A percentile compares a stretch with the other conserved stretches of the same genome.
Evolutionary conservation across 2,888 invertebrate genomes (phyloP).

Genomic region (Limnephilus marmoratus): DNA sequence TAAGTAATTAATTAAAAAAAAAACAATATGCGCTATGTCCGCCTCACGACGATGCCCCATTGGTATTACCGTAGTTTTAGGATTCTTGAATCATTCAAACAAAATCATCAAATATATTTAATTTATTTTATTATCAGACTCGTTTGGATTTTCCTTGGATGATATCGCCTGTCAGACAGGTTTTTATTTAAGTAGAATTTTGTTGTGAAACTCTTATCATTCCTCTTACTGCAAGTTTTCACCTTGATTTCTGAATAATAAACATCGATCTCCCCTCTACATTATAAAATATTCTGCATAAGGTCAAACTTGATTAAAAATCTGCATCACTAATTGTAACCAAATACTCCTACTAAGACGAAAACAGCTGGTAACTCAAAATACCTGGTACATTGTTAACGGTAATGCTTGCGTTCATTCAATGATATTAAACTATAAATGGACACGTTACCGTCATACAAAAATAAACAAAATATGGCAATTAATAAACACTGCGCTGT

Average conservation of each 20-base stretch:
- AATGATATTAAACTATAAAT: not conserved
- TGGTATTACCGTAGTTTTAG: not conserved
- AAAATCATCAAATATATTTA: not conserved
- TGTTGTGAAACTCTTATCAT: not conserved
- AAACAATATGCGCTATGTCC: too few relatives aligned
- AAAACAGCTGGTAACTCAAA: not conserved
- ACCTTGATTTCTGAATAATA: not conserved
- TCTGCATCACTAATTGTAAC: not conserved
- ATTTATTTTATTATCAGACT: not conserved
- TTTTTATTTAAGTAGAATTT: not conserved
- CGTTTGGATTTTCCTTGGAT: not conserved
- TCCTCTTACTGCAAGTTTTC: not conserved
- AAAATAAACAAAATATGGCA: too few relatives aligned
- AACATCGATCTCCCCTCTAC: not conserved
- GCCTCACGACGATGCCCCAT: too few relatives aligned
- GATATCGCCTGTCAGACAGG: not conserved
- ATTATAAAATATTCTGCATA: not conserved
- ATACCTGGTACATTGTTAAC: not conserved
- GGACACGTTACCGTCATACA: too few relatives aligned
- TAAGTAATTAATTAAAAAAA: too few relatives aligned
- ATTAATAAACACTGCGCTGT: too few relatives aligned
- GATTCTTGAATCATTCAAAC: not conserved
- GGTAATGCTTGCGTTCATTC: not conserved
- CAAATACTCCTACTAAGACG: too few relatives aligned
- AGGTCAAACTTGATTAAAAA: not conserved